Conservation (phyloP, 2,888 invertebrate genomes). For the Cantharis lateralis region DNA sequence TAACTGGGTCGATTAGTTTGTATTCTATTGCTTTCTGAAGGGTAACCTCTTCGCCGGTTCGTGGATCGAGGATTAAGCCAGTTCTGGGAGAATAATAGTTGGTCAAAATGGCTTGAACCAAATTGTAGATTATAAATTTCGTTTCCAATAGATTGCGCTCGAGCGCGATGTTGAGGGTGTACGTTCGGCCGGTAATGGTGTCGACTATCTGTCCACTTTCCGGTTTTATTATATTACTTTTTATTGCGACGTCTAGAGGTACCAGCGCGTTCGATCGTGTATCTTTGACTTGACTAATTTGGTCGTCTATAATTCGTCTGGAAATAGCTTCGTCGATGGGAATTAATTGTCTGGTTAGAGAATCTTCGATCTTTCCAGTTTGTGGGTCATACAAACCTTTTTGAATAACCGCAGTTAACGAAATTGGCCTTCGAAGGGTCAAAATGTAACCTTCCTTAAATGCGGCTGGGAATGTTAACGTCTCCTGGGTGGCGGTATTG, state of each 20-base stretch:
- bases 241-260: conserved; percentile 75
- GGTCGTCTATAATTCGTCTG: conserved; percentile 79
- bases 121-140: conserved; percentile 67
- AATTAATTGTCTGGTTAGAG: conserved; percentile 71
- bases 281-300: conserved; percentile 80
- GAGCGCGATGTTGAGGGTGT: conserved; percentile 74
- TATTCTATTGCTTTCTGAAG: conserved; percentile 75
- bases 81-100: conserved; percentile 77
- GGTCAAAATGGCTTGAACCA: conserved; percentile 75
- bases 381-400: conserved; percentile 72
- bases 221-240: conserved; percentile 69
- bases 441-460: conserved; percentile 73
- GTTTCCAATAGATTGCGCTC: conserved; percentile 73
- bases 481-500: conserved; percentile 70
- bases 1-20: conserved; percentile 73
- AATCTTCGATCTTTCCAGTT: conserved; percentile 73
- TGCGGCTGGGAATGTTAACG: conserved; percentile 71
- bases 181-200: conserved; percentile 69
- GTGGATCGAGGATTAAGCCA: conserved; percentile 78
- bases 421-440: conserved; percentile 71
- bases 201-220: conserved; percentile 74
- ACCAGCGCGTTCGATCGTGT: conserved; percentile 73
- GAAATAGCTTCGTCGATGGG: conserved; percentile 77
- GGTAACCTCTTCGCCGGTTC: conserved; percentile 73
- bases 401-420: conserved; percentile 75